These are phyloP conservation scores for Agrypnus murinus DNA, from an alignment of 2,888 invertebrate genomes.

Conservation along the genomic window DNA sequence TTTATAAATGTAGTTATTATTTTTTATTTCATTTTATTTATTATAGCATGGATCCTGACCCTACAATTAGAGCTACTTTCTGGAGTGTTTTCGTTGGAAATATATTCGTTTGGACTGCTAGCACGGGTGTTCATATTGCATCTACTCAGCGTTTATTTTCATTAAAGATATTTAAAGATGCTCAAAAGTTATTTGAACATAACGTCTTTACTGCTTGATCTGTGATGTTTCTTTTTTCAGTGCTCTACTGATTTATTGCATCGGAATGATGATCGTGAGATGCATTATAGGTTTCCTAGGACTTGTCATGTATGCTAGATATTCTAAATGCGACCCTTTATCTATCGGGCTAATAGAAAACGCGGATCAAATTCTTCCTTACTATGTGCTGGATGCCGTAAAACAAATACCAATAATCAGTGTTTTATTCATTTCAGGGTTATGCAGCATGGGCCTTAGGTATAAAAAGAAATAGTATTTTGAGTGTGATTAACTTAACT, in stretches of 20 bases:
- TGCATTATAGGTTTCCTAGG: constrained; percentile 71
- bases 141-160: no score
- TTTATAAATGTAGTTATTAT: no score
- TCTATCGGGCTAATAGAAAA: constrained; percentile 74
- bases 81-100: no score
- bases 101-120: no score
- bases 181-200: no score
- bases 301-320: constrained; percentile 77
- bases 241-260: neutral
- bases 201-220: no score
- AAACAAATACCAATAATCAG: constrained; percentile 80
- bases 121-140: no score
- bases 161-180: no score
- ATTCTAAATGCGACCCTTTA: constrained; percentile 79
- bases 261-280: neutral
- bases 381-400: constrained; percentile 83
- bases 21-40: no score
- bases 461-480: constrained; percentile 54
- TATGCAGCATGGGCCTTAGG: constrained; percentile 83
- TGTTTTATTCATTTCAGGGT: constrained; percentile 83
- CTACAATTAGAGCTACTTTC: no score
- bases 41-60: no score
- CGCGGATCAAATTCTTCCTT: constrained; percentile 77
- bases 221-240: no score
- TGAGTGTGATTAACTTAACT: neutral